Evolutionary conservation across 2,888 invertebrate species (phyloP).

Genomic region (Pseudanteris insignis): DNA sequence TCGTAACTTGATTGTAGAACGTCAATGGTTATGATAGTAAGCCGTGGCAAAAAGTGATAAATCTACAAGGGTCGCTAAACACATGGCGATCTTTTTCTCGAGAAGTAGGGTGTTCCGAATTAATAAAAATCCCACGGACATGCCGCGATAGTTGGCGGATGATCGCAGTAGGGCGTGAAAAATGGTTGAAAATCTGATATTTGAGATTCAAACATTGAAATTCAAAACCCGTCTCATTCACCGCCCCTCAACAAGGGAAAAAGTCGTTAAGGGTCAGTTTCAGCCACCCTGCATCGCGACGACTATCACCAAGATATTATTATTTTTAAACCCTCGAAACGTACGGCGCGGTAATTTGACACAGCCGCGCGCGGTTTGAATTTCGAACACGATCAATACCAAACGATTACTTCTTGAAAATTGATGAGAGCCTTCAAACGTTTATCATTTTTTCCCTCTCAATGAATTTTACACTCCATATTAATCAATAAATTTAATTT

Average conservation of each 20-base stretch:
- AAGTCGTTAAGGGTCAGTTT: constrained; percentile 68
- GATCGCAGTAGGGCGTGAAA: constrained; percentile 61
- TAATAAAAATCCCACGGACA: constrained; percentile 60
- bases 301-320: constrained; percentile 43
- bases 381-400: constrained; percentile 57
- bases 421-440: constrained; percentile 17
- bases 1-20: too few species aligned
- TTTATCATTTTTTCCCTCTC: constrained; percentile 15
- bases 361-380: constrained; percentile 55
- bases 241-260: constrained; percentile 52
- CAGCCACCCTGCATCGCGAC: constrained; percentile 49
- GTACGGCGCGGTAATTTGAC: constrained; percentile 41
- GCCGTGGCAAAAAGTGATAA: constrained; percentile 35
- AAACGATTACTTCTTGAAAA: constrained; percentile 22
- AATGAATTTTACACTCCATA: constrained; percentile 14
- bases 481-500: constrained; percentile 21
- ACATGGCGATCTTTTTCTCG: constrained; percentile 43
- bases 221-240: constrained; percentile 64
- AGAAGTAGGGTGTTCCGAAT: constrained; percentile 52
- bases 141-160: constrained; percentile 48
- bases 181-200: constrained; percentile 67
- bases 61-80: constrained; percentile 45
- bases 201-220: constrained; percentile 67
- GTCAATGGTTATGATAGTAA: too few species aligned
- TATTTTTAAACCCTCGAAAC: constrained; percentile 45